Base-by-base conservation (phyloP, 1,140 invertebrate genomes). In the Ceratosolen fusciceps region DNA sequence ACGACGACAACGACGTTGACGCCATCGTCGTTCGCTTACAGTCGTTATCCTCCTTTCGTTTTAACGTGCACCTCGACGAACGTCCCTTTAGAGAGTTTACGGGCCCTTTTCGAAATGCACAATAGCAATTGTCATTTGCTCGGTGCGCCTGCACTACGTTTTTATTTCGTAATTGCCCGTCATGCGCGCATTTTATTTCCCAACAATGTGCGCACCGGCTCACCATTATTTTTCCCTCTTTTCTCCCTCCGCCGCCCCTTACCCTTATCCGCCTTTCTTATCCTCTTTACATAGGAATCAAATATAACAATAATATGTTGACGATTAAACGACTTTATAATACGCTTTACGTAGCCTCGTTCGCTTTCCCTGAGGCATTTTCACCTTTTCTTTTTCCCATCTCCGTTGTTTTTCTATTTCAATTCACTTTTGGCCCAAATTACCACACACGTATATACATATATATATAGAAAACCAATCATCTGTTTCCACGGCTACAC, bases 71-170 rank as follows among this genome's bases (percentile, higher is more conserved):
- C 52, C 21, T 47, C 67, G 67, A 47, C 52, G 31, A n/a, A 73
- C 54, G 52, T 73, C 31, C 60, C 67, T 47, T 29, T 21, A 10
- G 43, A 67, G 65, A 74, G 26, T 65, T 77, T 43, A 77, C 65
- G 65, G 65, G 29, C 75, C 52, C 75, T 67, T 77, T 77, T 70
- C 34, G 49, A 77, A 77, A 77, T 70, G 75, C 70, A 79, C 77
- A 79, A 79, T 79, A 56, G 70, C 70, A 79, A 79, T 79, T 79
- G 77, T 79, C 77, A 73, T 79, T 73, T 73, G 58, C 77, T 67
- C 58, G 70, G 26, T 73, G 70, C 58, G 47, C 68, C 26, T 54
- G 34, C 39, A 9, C 77, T 56, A 43, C 29, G 70, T 79, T 79
- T 78, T 79, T 79, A 73, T 79, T 79, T 79, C 77, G 58, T 79